Percentiles rank a stretch among this genome's conserved stretches.
phyloP scores from a whole-genome alignment of 2,113 vertebrate genomes.

The Oceanodroma tethys region DNA sequence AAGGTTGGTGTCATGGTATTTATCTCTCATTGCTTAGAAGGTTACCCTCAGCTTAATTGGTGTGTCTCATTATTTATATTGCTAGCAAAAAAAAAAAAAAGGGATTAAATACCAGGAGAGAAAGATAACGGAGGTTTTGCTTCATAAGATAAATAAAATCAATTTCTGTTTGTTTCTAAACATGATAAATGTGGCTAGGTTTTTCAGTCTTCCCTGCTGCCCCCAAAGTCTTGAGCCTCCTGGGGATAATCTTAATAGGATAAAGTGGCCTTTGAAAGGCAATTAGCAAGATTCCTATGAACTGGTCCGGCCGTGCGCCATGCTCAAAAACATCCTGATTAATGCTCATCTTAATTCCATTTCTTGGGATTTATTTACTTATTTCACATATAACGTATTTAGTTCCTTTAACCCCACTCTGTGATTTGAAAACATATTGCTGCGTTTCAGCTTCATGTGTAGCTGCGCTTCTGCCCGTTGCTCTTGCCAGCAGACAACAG shows the following conservation, averaged over 20 bases:
- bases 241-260: slow-evolving; percentile 67
- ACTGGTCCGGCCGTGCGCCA: slow-evolving; percentile 18
- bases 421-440: neutral
- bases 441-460: fast-evolving
- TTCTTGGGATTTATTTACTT: slow-evolving; percentile 68
- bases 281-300: slow-evolving; percentile 61
- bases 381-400: slow-evolving; percentile 35
- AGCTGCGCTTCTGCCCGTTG: neutral
- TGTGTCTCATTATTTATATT: slow-evolving; percentile 21
- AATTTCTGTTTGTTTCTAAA: slow-evolving; percentile 63
- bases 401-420: neutral
- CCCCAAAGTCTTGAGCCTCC: neutral
- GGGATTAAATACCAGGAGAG: slow-evolving; percentile 32
- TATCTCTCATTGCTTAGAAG: slow-evolving; percentile 27
- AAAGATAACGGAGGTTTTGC: slow-evolving; percentile 21
- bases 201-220: neutral
- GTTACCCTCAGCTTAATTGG: slow-evolving; percentile 50
- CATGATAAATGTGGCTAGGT: slow-evolving; percentile 54
- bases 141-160: slow-evolving; percentile 66
- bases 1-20: neutral
- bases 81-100: neutral
- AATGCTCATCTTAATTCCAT: slow-evolving; percentile 61
- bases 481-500: neutral
- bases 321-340: slow-evolving; percentile 56
- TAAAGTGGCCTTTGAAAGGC: slow-evolving; percentile 70